phyloP scores from a whole-genome alignment of 2,888 invertebrate genomes.

The Zhuqinia jingwanae region DNA sequence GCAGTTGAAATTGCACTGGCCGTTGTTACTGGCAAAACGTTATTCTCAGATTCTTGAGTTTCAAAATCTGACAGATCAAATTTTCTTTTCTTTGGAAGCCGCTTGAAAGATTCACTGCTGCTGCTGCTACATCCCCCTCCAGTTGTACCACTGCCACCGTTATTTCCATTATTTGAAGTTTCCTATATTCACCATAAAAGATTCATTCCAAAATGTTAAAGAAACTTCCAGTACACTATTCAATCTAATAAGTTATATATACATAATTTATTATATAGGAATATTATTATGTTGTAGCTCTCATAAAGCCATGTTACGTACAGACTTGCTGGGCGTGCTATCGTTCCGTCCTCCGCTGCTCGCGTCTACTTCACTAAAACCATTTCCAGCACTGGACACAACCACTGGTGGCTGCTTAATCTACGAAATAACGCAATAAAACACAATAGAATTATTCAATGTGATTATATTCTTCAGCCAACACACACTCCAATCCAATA shows the following conservation, averaged over 20 bases:
- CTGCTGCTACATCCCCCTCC: conserved; percentile 46
- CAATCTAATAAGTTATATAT: not conserved
- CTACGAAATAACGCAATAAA: conserved; percentile 40
- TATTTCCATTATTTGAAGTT: conserved; percentile 43
- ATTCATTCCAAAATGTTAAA: not conserved
- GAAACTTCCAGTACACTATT: not conserved
- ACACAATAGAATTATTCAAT: conserved; percentile 29
- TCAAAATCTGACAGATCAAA: conserved; percentile 90
- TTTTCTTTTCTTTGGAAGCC: conserved; percentile 96
- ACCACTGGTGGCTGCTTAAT: conserved; percentile 62
- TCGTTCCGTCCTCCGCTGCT: conserved; percentile 16
- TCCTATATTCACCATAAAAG: conserved; percentile 38
- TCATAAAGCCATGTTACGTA: too few relatives aligned
- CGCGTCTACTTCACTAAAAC: conserved; percentile 40
- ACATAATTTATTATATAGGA: not conserved
- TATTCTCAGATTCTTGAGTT: conserved; percentile 82
- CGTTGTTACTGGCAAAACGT: conserved; percentile 72
- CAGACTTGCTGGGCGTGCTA: conserved; percentile 43
- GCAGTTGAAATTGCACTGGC: conserved; percentile 66
- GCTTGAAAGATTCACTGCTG: conserved; percentile 81
- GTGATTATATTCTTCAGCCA: too few relatives aligned
- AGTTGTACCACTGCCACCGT: not conserved
- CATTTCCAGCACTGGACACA: conserved; percentile 58
- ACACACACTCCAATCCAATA: not conserved
- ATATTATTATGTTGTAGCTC: not conserved